A percentile compares a stretch with the other conserved stretches of the same genome.
These are phyloP conservation scores for Lomographa bimaculata DNA, from an alignment of 2,888 invertebrate species.

Conservation along the genomic window DNA sequence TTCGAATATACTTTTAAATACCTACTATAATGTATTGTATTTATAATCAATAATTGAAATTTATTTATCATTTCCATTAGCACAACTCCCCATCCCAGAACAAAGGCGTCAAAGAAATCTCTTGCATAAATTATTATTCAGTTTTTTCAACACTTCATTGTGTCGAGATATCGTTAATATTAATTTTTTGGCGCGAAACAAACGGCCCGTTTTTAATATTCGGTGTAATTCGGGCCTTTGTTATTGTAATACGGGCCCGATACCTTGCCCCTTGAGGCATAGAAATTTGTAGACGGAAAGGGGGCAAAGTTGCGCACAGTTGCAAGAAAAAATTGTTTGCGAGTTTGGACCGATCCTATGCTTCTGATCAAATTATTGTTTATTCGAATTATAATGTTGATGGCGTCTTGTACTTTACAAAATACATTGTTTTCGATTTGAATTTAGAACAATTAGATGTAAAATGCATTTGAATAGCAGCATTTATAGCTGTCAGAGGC, in stretches of 20 bases:
- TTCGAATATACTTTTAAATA: too few relatives aligned
- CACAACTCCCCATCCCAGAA: conserved; percentile 37
- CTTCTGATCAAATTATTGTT: too few relatives aligned
- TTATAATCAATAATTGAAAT: too few relatives aligned
- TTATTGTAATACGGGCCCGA: conserved; percentile 69
- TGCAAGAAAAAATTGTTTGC: conserved; percentile 13
- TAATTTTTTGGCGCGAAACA: conserved; percentile 81
- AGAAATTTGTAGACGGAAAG: conserved; percentile 10
- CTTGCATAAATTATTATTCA: conserved; percentile 75
- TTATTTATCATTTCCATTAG: conserved; percentile 12
- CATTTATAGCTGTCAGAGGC: too few relatives aligned
- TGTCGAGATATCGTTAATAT: conserved; percentile 79
- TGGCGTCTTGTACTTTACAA: too few relatives aligned
- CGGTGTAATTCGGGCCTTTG: conserved; percentile 69
- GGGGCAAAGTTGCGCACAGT: conserved; percentile 17
- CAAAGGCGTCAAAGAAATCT: conserved; percentile 77
- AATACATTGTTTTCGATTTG: too few relatives aligned
- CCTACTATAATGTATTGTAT: too few relatives aligned
- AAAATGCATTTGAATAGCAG: too few relatives aligned
- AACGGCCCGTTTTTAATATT: conserved; percentile 71
- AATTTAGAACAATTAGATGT: not conserved
- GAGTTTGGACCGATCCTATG: too few relatives aligned
- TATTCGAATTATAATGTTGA: too few relatives aligned
- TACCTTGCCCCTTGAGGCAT: conserved; percentile 30
- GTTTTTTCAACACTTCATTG: conserved; percentile 75